Conservation (phyloP, 2,113 vertebrate species). For the Crotalus tigris region DNA sequence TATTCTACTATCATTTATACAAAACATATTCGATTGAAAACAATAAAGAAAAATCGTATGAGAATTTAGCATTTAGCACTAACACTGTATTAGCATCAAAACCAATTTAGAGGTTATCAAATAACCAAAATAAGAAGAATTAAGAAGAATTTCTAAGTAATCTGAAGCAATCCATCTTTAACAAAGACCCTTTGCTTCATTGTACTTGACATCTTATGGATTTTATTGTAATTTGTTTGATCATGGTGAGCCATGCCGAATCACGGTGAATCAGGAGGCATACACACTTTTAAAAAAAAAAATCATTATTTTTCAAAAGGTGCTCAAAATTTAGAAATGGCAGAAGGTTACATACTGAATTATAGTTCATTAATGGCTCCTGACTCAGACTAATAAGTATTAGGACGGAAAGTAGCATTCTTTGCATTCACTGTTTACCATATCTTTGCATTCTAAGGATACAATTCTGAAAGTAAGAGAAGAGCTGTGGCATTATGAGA, state of each 20-base stretch:
- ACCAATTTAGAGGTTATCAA: background rate
- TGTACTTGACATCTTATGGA: background rate
- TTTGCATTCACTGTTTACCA: background rate
- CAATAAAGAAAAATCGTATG: background rate
- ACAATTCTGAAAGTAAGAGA: background rate
- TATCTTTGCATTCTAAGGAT: constrained; percentile 3
- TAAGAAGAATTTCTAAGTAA: background rate
- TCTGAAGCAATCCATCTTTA: background rate
- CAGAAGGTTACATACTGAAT: background rate
- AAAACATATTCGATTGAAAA: background rate
- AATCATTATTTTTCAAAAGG: background rate
- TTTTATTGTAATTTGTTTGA: background rate
- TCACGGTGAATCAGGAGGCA: background rate
- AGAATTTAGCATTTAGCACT: background rate
- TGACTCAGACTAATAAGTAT: background rate
- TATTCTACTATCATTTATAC: background rate
- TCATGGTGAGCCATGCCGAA: background rate
- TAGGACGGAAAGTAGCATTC: background rate
- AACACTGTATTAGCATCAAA: background rate
- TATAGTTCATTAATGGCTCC: background rate
- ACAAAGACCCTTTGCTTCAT: background rate
- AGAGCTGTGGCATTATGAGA: background rate
- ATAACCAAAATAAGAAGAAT: background rate
- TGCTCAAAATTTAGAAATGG: background rate
- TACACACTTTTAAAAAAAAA: background rate